Percentiles rank a stretch among this genome's conserved stretches.
Evolutionary conservation across 1,140 invertebrate genomes (phyloP).

Genomic region (Bombus consobrinus): DNA sequence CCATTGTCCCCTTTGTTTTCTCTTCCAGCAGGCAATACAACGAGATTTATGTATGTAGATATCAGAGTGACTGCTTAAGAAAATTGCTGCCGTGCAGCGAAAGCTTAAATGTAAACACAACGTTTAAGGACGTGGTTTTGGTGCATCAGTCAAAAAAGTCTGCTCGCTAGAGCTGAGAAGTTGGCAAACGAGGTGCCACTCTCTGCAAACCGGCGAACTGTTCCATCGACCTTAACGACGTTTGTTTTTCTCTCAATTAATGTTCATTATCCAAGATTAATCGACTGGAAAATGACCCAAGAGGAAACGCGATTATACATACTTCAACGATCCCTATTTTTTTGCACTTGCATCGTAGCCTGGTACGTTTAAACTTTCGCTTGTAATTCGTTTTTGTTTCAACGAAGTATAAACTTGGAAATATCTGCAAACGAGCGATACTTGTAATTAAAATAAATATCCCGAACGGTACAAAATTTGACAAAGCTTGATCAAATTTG

Average conservation of each 20-base stretch:
- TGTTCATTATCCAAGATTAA: conserved; percentile 10
- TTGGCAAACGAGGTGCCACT: conserved; percentile 18
- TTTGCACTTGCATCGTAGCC: background rate
- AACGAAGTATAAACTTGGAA: background rate
- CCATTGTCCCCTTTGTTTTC: background rate
- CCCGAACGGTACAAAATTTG: background rate
- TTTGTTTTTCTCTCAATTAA: conserved; percentile 30
- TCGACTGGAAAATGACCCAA: background rate
- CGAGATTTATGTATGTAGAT: too few relatives aligned
- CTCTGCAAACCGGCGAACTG: too few relatives aligned
- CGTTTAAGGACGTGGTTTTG: conserved; percentile 3
- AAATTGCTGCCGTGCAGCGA: background rate
- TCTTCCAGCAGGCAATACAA: too few relatives aligned
- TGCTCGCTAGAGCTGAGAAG: conserved; percentile 24
- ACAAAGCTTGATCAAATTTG: too few relatives aligned
- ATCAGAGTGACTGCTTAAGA: background rate
- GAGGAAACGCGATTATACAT: background rate
- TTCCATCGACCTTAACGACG: background rate
- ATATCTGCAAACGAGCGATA: background rate
- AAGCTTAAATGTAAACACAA: conserved; percentile 24
- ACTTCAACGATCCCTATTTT: background rate
- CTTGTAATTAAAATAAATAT: background rate
- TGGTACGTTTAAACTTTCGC: too few relatives aligned
- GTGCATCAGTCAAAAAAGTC: conserved; percentile 1
- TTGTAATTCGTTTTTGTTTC: background rate